These are phyloP conservation scores for Bilobella aurantiaca DNA, from an alignment of 1,140 invertebrate genomes.

Conservation along the genomic window DNA sequence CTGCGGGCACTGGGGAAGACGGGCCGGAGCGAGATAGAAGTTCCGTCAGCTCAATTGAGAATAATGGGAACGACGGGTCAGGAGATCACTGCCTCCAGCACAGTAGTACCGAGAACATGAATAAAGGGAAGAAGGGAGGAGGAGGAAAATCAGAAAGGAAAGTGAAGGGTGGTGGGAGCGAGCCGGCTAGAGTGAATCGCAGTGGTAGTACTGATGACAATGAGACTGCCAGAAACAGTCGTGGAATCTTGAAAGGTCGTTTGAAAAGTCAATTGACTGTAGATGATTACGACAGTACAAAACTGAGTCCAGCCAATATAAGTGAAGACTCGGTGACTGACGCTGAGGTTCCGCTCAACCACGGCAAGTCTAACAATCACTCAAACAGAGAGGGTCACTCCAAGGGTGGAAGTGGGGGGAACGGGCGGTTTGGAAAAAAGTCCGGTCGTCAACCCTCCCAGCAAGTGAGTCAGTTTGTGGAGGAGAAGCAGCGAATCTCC, in stretches of 20 bases:
- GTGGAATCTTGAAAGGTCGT: constrained; percentile 5
- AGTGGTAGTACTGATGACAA: too few species aligned
- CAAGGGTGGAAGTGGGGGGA: constrained; percentile 35
- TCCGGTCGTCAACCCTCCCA: constrained; percentile 37
- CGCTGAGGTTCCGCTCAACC: constrained; percentile 33
- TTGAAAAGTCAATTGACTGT: constrained; percentile 27
- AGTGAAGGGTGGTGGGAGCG: too few species aligned
- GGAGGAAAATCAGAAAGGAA: too few species aligned
- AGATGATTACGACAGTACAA: constrained; percentile 42
- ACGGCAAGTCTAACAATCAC: constrained; percentile 18
- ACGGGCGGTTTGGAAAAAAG: too few species aligned
- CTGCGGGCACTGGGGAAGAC: too few species aligned
- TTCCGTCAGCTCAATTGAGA: constrained; percentile 32
- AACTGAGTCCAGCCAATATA: constrained; percentile 48
- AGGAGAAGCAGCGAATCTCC: constrained; percentile 86
- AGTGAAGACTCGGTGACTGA: constrained; percentile 56
- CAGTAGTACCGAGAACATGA: background rate
- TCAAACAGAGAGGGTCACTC: constrained; percentile 10
- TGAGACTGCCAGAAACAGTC: too few species aligned
- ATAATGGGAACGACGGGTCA: constrained; percentile 32
- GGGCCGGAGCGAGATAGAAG: constrained; percentile 27
- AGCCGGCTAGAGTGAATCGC: too few species aligned
- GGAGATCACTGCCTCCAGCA: constrained; percentile 24
- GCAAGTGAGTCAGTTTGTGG: constrained; percentile 78
- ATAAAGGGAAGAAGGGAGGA: too few species aligned